Conservation (phyloP, 2,888 invertebrate genomes). For the Auanema freiburgensis region DNA sequence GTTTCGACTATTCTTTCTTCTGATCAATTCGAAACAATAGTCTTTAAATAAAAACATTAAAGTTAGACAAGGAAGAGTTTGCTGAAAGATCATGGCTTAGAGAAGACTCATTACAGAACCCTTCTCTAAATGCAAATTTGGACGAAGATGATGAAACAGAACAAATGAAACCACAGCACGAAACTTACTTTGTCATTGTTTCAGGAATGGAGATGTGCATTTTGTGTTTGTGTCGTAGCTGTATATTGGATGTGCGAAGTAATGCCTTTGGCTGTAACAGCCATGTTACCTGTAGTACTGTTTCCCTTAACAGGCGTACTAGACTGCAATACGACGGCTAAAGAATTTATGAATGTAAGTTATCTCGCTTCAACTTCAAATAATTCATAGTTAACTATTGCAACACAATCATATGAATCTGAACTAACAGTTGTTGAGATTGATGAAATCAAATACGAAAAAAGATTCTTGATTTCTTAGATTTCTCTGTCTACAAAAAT, state of each 20-base stretch:
- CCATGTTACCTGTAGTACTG: slow-evolving; percentile 52
- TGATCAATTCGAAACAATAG: background rate
- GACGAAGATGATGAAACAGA: slow-evolving; percentile 2
- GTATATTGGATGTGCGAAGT: slow-evolving; percentile 62
- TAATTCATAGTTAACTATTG: background rate
- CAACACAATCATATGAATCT: slow-evolving; percentile 1
- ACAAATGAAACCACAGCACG: background rate
- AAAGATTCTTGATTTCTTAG: no score
- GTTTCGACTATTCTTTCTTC: background rate
- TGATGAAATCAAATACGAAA: slow-evolving; percentile 6
- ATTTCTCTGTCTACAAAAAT: background rate
- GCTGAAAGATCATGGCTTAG: no score
- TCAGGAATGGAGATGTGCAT: slow-evolving; percentile 57
- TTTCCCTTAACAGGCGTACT: slow-evolving; percentile 61
- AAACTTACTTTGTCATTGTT: slow-evolving; percentile 12
- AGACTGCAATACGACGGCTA: slow-evolving; percentile 47
- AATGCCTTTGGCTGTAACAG: slow-evolving; percentile 57
- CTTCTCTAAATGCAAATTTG: background rate
- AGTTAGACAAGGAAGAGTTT: background rate
- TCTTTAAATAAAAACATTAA: background rate
- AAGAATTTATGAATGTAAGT: slow-evolving; percentile 56
- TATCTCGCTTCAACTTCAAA: no score
- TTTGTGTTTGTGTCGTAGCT: slow-evolving; percentile 56
- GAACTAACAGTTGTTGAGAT: background rate
- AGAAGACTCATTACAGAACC: no score